Percentiles rank a stretch among this genome's conserved stretches.
These are phyloP conservation scores for Gallinago solitaria DNA, from an alignment of 2,797 vertebrate species.

Conservation along the genomic window DNA sequence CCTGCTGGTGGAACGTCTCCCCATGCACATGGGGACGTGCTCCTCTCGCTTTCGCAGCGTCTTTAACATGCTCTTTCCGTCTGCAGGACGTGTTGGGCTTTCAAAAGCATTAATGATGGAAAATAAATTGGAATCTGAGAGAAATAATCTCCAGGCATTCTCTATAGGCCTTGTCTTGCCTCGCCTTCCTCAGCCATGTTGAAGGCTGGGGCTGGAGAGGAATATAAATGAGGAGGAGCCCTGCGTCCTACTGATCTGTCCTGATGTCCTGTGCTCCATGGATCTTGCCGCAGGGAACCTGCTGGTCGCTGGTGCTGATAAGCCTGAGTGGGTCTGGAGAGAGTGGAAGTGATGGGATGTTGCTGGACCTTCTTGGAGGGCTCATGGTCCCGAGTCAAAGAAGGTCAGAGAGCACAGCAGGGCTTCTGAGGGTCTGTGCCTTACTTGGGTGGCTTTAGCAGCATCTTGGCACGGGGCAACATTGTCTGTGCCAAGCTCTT, in stretches of 20 bases:
- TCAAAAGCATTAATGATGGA: slow-evolving; percentile 78
- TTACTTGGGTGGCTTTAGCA: not conserved
- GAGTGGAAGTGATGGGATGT: not conserved
- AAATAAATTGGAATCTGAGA: slow-evolving; percentile 76
- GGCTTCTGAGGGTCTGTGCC: not conserved
- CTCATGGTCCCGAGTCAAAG: not conserved
- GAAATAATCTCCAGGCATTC: slow-evolving; percentile 72
- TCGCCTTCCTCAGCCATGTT: slow-evolving; percentile 62
- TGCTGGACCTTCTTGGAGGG: not conserved
- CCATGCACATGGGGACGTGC: not conserved
- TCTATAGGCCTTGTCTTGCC: slow-evolving; percentile 70
- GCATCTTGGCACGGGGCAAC: not conserved
- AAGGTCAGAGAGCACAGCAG: not conserved
- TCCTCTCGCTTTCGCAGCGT: not conserved
- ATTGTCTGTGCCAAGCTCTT: not conserved
- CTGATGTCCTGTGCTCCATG: not conserved
- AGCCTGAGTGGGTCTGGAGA: not conserved
- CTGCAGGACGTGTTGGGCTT: slow-evolving; percentile 58
- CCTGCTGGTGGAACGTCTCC: not conserved
- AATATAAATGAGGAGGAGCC: slow-evolving; percentile 71
- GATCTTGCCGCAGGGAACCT: not conserved
- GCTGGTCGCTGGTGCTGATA: not conserved
- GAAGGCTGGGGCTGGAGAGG: slow-evolving; percentile 56
- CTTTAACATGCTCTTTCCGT: slow-evolving; percentile 37
- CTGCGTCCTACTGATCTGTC: not conserved